Percentiles rank a stretch among this genome's conserved stretches.
These are phyloP conservation scores for Notothenia coriiceps DNA, from an alignment of 2,113 vertebrate genomes.

Conservation along the genomic window DNA sequence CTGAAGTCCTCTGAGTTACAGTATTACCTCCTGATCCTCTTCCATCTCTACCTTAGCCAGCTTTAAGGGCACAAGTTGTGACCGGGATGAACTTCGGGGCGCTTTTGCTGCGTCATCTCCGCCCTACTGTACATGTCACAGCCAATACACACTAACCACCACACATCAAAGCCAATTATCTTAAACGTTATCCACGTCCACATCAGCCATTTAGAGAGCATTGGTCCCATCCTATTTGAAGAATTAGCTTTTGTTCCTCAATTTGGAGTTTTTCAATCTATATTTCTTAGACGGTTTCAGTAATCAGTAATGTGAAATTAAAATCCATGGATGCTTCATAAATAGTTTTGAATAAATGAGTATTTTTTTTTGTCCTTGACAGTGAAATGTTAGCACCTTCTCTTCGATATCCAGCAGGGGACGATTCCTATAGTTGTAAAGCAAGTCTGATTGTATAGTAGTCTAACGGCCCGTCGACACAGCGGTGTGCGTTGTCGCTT, in stretches of 20 bases:
- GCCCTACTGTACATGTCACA: background rate
- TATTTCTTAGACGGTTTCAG: background rate
- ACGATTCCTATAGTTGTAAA: no score
- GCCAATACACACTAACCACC: background rate
- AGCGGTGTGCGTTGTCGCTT: no score
- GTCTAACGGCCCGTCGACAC: no score
- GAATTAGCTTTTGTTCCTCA: background rate
- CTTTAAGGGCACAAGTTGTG: background rate
- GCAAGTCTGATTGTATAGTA: no score
- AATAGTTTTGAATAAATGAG: background rate
- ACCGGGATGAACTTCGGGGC: background rate
- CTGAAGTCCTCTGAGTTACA: background rate
- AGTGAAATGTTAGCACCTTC: background rate
- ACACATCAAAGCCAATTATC: background rate
- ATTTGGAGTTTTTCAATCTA: background rate
- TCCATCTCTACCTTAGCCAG: background rate
- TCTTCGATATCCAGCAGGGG: no score
- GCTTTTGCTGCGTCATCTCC: background rate
- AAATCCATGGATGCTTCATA: background rate
- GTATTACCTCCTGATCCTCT: constrained; percentile 1
- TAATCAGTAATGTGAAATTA: background rate
- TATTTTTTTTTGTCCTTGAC: background rate
- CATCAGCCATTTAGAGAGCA: background rate
- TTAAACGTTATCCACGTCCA: background rate
- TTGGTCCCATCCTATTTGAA: background rate